phyloP scores from a whole-genome alignment of 2,113 vertebrate genomes.

The Suricata suricatta region DNA sequence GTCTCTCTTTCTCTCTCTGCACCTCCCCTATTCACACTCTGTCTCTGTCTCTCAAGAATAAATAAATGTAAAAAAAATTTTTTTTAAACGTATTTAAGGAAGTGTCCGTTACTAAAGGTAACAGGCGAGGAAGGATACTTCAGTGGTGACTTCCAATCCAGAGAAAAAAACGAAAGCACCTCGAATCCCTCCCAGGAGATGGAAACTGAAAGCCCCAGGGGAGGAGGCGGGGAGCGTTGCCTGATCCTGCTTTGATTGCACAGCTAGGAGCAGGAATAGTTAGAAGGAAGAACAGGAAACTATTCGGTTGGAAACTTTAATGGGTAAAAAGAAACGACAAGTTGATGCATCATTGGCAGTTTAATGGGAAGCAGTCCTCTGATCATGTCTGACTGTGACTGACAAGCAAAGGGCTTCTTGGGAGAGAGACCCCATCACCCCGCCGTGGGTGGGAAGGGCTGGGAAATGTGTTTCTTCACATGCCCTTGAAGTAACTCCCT shows the following conservation, averaged over 20 bases:
- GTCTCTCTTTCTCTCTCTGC: too few relatives aligned
- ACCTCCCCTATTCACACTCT: too few relatives aligned
- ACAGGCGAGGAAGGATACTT: not conserved
- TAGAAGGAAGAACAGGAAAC: not conserved
- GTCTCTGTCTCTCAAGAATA: too few relatives aligned
- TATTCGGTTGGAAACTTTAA: not conserved
- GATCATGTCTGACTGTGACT: rapidly evolving
- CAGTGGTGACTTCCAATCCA: not conserved
- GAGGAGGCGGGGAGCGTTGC: too few relatives aligned
- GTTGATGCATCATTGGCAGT: not conserved
- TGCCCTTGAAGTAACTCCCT: not conserved
- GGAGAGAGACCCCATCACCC: not conserved
- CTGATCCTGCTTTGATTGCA: not conserved
- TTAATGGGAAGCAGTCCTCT: not conserved
- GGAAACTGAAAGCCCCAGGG: not conserved
- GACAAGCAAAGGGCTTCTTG: not conserved
- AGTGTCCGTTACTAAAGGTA: not conserved
- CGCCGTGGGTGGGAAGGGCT: not conserved
- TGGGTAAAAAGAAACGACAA: too few relatives aligned
- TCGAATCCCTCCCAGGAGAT: not conserved
- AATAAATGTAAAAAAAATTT: too few relatives aligned
- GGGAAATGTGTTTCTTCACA: not conserved
- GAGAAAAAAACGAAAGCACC: rapidly evolving
- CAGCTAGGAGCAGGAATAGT: not conserved
- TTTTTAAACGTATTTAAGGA: not conserved